Percentiles rank a stretch among this genome's conserved stretches.
These are phyloP conservation scores for Acanthornis magna DNA, from an alignment of 2,797 vertebrate species.

Conservation along the genomic window DNA sequence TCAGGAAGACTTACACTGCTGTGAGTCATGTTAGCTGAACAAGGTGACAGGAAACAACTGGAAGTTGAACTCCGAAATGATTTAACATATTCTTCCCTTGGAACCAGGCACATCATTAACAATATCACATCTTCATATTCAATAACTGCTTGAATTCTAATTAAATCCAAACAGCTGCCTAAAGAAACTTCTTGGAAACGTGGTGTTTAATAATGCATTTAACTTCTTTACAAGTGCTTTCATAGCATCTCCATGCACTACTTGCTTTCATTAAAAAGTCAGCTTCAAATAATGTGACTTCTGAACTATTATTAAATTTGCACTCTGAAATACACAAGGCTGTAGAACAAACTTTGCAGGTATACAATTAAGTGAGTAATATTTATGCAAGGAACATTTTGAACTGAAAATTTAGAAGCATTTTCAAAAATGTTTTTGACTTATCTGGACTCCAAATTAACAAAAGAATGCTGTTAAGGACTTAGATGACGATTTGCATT, in stretches of 20 bases:
- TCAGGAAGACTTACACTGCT: constrained; percentile 45
- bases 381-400: neutral
- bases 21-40: constrained; percentile 40
- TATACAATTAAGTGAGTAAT: neutral
- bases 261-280: neutral
- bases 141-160: neutral
- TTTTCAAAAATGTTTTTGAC: neutral
- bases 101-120: neutral
- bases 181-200: neutral
- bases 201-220: neutral
- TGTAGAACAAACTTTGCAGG: neutral
- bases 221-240: neutral
- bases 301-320: neutral
- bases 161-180: neutral
- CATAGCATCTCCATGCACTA: neutral
- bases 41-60: constrained; percentile 45
- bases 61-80: constrained; percentile 10
- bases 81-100: neutral
- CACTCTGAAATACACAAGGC: neutral
- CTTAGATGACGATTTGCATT: neutral
- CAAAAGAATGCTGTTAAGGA: neutral
- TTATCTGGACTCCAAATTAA: constrained; percentile 6
- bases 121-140: neutral
- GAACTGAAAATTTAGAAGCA: neutral
- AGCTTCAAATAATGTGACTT: neutral